phyloP scores from a whole-genome alignment of 2,888 invertebrate species.

The Heliconius aoede region DNA sequence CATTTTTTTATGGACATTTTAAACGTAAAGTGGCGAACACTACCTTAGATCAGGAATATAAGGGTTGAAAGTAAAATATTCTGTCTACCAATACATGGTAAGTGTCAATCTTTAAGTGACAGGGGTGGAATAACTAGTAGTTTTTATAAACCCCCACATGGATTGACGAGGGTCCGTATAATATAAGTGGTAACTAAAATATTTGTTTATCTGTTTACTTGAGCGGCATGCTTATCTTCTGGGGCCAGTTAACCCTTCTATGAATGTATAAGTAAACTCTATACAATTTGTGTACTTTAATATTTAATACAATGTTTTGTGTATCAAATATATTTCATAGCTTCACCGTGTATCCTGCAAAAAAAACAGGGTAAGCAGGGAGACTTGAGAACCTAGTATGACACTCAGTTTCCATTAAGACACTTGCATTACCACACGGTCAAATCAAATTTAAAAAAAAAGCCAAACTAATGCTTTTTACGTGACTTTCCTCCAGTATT shows the following conservation, averaged over 20 bases:
- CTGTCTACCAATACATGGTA: background rate
- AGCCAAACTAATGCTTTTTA: too few species aligned
- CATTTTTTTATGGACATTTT: background rate
- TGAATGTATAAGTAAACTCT: background rate
- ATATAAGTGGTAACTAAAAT: background rate
- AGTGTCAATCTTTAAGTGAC: conserved; percentile 19
- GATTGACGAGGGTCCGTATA: background rate
- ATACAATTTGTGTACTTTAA: background rate
- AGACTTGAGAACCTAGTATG: too few species aligned
- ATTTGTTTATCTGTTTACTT: conserved; percentile 6
- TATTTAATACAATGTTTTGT: background rate
- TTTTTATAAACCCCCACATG: conserved; percentile 12
- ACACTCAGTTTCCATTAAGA: too few species aligned
- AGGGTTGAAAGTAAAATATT: conserved; percentile 4
- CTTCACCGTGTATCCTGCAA: background rate
- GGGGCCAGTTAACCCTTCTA: background rate
- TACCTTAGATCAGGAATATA: background rate
- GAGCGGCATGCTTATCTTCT: conserved; percentile 1
- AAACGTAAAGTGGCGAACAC: background rate
- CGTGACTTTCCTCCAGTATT: too few species aligned
- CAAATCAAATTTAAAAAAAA: too few species aligned
- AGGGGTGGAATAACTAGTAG: background rate
- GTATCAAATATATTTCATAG: background rate
- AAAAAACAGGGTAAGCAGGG: background rate
- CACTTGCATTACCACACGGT: too few species aligned